phyloP scores from a whole-genome alignment of 2,888 invertebrate genomes.

The Odontomyia ornata region DNA sequence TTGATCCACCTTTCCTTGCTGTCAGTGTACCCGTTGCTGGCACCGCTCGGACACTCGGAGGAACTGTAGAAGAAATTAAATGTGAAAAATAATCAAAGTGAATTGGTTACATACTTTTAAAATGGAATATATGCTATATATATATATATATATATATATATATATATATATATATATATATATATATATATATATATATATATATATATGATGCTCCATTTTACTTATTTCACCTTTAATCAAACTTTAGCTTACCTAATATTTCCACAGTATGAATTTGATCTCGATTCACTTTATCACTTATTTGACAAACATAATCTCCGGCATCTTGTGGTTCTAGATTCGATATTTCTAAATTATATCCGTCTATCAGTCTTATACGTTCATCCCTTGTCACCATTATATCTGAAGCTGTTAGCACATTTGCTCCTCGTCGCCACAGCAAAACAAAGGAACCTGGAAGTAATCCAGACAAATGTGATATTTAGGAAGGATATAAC shows the following conservation, averaged over 20 bases:
- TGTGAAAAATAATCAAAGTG: too few relatives aligned
- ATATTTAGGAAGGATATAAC: not conserved
- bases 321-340: slow-evolving; percentile 74
- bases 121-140: not conserved
- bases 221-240: too few relatives aligned
- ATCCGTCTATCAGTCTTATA: slow-evolving; percentile 75
- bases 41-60: slow-evolving; percentile 74
- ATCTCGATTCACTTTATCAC: slow-evolving; percentile 73
- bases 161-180: too few relatives aligned
- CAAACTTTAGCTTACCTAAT: slow-evolving; percentile 62
- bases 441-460: slow-evolving; percentile 73
- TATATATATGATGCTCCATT: too few relatives aligned
- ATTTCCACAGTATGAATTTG: slow-evolving; percentile 79
- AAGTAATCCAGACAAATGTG: slow-evolving; percentile 43
- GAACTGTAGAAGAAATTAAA: slow-evolving; percentile 63
- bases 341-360: slow-evolving; percentile 76
- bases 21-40: slow-evolving; percentile 73
- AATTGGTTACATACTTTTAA: too few relatives aligned
- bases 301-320: slow-evolving; percentile 79
- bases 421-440: slow-evolving; percentile 76
- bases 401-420: slow-evolving; percentile 75
- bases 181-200: too few relatives aligned
- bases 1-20: slow-evolving; percentile 73
- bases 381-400: slow-evolving; percentile 77
- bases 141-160: not conserved